A percentile compares a stretch with the other conserved stretches of the same genome.
Conservation (phyloP, 2,888 invertebrate genomes). For the Stratiomys singularior region DNA sequence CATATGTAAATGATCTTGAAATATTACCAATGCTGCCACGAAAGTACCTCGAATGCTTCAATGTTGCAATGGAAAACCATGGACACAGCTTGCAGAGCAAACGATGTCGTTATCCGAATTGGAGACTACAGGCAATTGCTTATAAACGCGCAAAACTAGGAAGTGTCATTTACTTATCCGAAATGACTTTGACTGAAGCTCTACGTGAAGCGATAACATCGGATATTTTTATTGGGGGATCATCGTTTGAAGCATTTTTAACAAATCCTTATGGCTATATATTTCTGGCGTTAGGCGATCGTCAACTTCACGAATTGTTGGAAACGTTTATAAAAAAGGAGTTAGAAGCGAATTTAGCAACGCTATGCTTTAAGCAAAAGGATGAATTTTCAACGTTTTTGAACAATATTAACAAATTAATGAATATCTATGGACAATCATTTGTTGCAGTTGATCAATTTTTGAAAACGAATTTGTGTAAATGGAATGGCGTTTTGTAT, state of each 20-base stretch:
- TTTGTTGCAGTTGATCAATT: slow-evolving; percentile 6
- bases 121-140: slow-evolving; percentile 30
- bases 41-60: not conserved
- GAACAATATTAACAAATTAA: not conserved
- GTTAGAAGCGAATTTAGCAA: not conserved
- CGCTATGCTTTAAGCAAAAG: not conserved
- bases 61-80: not conserved
- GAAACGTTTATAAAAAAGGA: not conserved
- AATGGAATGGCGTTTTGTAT: slow-evolving; percentile 31
- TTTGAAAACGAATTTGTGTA: slow-evolving; percentile 15
- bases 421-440: slow-evolving; percentile 21
- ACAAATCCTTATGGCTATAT: slow-evolving; percentile 33
- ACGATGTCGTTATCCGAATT: slow-evolving; percentile 30
- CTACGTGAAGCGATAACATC: not conserved
- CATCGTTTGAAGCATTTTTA: slow-evolving; percentile 22
- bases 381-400: not conserved
- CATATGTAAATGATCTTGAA: slow-evolving; percentile 11
- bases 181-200: slow-evolving; percentile 22
- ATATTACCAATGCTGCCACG: not conserved
- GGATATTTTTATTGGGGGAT: slow-evolving; percentile 5
- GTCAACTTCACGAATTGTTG: slow-evolving; percentile 3
- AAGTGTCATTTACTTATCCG: slow-evolving; percentile 23
- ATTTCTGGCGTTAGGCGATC: slow-evolving; percentile 3
- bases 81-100: not conserved
- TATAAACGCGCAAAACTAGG: not conserved